Conservation (phyloP, 1,140 invertebrate genomes). For the Pachyrhynchus sulphureomaculatus region DNA sequence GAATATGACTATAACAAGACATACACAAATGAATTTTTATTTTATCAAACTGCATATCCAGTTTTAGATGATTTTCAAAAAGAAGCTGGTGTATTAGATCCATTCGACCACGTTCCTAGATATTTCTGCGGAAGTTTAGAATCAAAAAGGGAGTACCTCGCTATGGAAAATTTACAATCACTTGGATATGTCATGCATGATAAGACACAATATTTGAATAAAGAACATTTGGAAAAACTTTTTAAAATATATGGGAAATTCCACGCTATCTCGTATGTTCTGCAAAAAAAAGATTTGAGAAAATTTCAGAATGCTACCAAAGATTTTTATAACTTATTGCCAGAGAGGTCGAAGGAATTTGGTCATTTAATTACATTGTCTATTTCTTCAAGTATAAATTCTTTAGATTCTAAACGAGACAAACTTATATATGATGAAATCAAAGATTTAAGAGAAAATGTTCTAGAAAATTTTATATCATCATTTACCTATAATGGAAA, state of each 20-base stretch:
- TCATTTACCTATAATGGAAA: conserved; percentile 28
- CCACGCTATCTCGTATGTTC: too few species aligned
- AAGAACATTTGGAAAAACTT: conserved; percentile 49
- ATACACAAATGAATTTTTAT: too few species aligned
- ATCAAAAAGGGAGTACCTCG: not conserved
- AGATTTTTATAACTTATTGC: conserved; percentile 39
- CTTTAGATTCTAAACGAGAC: not conserved
- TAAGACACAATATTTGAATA: too few species aligned
- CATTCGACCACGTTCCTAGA: not conserved
- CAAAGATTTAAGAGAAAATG: too few species aligned
- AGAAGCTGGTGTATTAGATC: too few species aligned
- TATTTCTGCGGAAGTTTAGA: not conserved
- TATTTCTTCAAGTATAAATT: not conserved
- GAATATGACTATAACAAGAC: not conserved
- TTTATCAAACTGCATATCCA: not conserved
- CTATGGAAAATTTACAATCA: too few species aligned
- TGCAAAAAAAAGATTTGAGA: too few species aligned
- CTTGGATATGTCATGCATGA: too few species aligned
- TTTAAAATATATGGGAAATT: too few species aligned
- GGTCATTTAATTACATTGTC: too few species aligned
- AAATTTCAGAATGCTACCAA: not conserved
- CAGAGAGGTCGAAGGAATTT: too few species aligned
- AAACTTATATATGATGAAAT: conserved; percentile 13
- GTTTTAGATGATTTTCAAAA: not conserved
- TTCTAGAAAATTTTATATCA: too few species aligned